These are phyloP conservation scores for Craseonycteris thonglongyai DNA, from an alignment of 2,113 vertebrate genomes.

Conservation along the genomic window DNA sequence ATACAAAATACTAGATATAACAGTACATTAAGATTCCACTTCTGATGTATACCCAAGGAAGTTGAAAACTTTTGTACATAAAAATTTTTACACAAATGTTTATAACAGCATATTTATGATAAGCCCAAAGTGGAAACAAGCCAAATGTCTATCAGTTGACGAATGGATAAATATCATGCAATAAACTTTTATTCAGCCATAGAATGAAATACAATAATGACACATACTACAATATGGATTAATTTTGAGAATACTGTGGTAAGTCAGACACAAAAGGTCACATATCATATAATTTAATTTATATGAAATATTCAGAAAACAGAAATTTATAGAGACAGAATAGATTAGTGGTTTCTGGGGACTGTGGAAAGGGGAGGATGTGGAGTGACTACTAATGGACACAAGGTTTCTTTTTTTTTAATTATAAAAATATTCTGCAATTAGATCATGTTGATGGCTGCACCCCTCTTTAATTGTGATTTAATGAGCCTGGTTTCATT, in stretches of 20 bases:
- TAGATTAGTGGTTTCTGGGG: not conserved
- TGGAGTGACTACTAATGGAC: not conserved
- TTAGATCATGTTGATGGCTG: not conserved
- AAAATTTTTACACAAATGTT: not conserved
- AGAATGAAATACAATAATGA: not conserved
- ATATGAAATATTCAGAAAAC: not conserved
- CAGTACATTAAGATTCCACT: not conserved
- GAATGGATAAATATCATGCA: not conserved
- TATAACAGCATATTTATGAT: not conserved
- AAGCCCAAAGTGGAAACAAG: not conserved
- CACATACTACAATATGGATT: not conserved
- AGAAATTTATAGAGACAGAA: not conserved
- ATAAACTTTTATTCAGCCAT: not conserved
- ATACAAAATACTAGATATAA: not conserved
- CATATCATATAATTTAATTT: not conserved
- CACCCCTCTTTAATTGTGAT: not conserved
- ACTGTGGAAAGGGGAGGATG: not conserved
- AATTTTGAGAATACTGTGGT: not conserved
- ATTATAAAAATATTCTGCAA: not conserved
- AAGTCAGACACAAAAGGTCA: not conserved
- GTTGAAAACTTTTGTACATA: not conserved
- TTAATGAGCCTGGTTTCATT: not conserved
- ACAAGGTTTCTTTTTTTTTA: not conserved
- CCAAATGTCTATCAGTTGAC: not conserved
- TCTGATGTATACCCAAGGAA: not conserved